These are phyloP conservation scores for Albula glossodonta DNA, from an alignment of 2,113 vertebrate species.

Conservation along the genomic window DNA sequence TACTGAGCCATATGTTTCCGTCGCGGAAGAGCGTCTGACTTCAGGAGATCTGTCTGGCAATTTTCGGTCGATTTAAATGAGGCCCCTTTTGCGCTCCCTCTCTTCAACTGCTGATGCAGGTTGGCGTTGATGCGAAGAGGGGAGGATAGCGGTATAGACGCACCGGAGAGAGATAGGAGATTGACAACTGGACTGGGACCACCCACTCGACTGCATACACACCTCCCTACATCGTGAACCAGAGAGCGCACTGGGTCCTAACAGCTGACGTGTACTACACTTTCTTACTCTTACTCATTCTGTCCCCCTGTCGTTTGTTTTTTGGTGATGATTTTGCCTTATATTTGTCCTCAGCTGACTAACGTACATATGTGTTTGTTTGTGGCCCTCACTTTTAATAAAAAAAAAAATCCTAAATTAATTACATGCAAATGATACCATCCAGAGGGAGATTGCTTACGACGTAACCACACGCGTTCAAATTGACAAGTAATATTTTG, in stretches of 20 bases:
- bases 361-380: not conserved
- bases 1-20: constrained; percentile 57
- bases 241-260: constrained; percentile 37
- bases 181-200: constrained; percentile 42
- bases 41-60: not conserved
- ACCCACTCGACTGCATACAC: constrained; percentile 43
- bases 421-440: too few species aligned
- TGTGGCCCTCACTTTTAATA: too few species aligned
- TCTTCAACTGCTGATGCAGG: constrained; percentile 41
- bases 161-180: constrained; percentile 31
- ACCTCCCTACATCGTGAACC: constrained; percentile 25
- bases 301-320: not conserved
- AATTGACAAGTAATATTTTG: not conserved
- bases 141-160: constrained; percentile 23
- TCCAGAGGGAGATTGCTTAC: not conserved
- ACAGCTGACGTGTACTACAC: constrained; percentile 29
- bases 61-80: not conserved
- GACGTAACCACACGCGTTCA: not conserved
- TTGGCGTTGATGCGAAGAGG: constrained; percentile 51
- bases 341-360: not conserved
- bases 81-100: constrained; percentile 6
- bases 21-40: constrained; percentile 1
- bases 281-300: not conserved
- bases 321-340: not conserved
- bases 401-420: too few species aligned